A percentile compares a stretch with the other conserved stretches of the same genome.
Evolutionary conservation across 2,113 vertebrate species (phyloP).

Genomic region (Poeciliopsis retropinna): DNA sequence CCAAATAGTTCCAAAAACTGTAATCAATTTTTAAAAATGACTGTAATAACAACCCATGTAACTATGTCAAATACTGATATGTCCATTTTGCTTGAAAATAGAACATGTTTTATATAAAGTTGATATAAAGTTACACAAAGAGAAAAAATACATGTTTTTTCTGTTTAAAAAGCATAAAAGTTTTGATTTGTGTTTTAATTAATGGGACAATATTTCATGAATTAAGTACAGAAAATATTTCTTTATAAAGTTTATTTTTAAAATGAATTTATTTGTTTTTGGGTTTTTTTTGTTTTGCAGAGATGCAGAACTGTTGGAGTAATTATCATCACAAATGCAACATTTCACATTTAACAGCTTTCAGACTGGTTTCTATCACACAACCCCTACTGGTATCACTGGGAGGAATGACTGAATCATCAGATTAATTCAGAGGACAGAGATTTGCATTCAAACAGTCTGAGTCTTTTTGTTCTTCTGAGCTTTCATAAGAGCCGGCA

Average conservation of each 20-base stretch:
- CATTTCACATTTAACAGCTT: background rate
- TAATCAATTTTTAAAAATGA: background rate
- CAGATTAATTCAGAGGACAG: conserved; percentile 34
- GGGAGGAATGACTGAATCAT: background rate
- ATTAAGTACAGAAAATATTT: no score
- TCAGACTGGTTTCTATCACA: background rate
- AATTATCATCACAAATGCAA: background rate
- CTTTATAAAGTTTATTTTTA: no score
- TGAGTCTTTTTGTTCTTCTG: conserved; percentile 25
- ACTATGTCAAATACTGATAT: background rate
- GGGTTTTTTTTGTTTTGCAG: no score
- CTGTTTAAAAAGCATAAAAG: background rate
- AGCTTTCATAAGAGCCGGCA: conserved; percentile 22
- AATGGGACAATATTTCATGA: no score
- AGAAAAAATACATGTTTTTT: background rate
- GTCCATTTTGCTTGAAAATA: background rate
- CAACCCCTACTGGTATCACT: background rate
- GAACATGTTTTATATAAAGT: no score
- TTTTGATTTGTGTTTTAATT: background rate
- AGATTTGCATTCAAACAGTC: conserved; percentile 61
- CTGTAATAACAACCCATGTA: background rate
- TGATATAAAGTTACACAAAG: background rate
- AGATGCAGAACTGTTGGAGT: background rate
- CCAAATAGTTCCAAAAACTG: background rate
- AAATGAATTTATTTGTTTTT: no score